A percentile compares a stretch with the other conserved stretches of the same genome.
Conservation (phyloP, 92 coral and sea anemone species). For the Isaurus tuberculatus region DNA sequence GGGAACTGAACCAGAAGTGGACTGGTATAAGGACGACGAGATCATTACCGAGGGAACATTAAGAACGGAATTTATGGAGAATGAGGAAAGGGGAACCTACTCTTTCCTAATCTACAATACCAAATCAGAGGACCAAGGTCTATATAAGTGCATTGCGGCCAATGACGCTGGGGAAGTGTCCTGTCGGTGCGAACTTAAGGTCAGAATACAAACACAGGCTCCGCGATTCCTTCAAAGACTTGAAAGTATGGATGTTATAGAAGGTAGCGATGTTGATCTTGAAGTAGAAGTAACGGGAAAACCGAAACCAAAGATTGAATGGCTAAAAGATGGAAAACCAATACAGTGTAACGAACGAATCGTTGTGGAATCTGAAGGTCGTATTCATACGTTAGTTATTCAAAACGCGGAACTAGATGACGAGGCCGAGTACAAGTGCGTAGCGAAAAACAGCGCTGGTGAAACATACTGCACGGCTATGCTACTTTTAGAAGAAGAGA, state of each 20-base stretch:
- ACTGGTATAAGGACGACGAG: constrained; percentile 87
- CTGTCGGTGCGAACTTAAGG: constrained; percentile 64
- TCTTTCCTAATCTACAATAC: constrained; percentile 68
- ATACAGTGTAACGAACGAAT: constrained; percentile 66
- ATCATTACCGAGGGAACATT: constrained; percentile 68
- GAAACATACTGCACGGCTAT: constrained; percentile 76
- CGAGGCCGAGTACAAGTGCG: constrained; percentile 89
- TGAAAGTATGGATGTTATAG: constrained; percentile 78
- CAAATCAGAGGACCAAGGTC: constrained; percentile 76
- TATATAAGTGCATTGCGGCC: constrained; percentile 77
- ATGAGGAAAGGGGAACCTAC: constrained; percentile 70
- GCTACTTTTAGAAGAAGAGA: constrained; percentile 76
- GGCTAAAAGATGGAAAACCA: constrained; percentile 86
- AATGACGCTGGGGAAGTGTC: constrained; percentile 77
- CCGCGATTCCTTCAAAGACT: constrained; percentile 90
- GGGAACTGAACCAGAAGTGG: constrained; percentile 82
- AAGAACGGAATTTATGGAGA: constrained; percentile 67
- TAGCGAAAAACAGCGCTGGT: constrained; percentile 89
- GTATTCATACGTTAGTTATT: constrained; percentile 81
- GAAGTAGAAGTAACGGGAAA: constrained; percentile 92
- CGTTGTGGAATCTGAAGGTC: constrained; percentile 68
- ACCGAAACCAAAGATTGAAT: constrained; percentile 85
- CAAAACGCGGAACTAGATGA: constrained; percentile 69
- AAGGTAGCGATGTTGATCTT: constrained; percentile 74
- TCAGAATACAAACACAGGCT: constrained; percentile 57